These are phyloP conservation scores for Megalopta genalis DNA, from an alignment of 1,140 invertebrate genomes.

Conservation along the genomic window DNA sequence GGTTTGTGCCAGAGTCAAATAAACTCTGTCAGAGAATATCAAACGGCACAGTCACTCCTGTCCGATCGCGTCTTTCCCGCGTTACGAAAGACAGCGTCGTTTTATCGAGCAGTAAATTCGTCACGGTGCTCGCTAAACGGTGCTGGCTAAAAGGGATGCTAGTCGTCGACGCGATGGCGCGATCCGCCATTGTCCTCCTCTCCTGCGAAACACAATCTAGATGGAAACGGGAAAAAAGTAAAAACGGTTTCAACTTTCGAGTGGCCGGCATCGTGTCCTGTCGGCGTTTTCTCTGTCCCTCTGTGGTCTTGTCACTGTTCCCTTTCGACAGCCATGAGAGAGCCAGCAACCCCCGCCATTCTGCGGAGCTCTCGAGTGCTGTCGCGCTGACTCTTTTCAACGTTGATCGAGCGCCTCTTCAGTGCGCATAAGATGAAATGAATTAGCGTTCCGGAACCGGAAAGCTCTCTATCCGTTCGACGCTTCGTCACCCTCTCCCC, in stretches of 20 bases:
- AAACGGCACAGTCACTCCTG: background rate
- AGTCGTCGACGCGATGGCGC: conserved; percentile 48
- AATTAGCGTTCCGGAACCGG: conserved; percentile 70
- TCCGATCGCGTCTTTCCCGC: background rate
- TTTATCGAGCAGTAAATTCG: conserved; percentile 11
- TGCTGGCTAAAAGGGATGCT: background rate
- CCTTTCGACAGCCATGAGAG: conserved; percentile 34
- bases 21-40: background rate
- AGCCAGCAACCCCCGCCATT: conserved; percentile 32
- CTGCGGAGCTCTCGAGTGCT: conserved; percentile 61
- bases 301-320: conserved; percentile 38
- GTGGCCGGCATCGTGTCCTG: conserved; percentile 54
- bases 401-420: conserved; percentile 78
- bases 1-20: background rate
- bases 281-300: background rate
- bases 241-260: conserved; percentile 76
- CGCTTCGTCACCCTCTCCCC: background rate
- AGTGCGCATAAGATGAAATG: conserved; percentile 77
- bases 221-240: conserved; percentile 47
- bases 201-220: background rate
- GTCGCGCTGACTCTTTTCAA: conserved; percentile 71
- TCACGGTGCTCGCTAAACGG: background rate
- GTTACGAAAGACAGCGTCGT: background rate
- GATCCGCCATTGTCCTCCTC: conserved; percentile 49
- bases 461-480: conserved; percentile 34